Evolutionary conservation across 2,113 vertebrate species (phyloP).

Genomic region (Sprattus sprattus): DNA sequence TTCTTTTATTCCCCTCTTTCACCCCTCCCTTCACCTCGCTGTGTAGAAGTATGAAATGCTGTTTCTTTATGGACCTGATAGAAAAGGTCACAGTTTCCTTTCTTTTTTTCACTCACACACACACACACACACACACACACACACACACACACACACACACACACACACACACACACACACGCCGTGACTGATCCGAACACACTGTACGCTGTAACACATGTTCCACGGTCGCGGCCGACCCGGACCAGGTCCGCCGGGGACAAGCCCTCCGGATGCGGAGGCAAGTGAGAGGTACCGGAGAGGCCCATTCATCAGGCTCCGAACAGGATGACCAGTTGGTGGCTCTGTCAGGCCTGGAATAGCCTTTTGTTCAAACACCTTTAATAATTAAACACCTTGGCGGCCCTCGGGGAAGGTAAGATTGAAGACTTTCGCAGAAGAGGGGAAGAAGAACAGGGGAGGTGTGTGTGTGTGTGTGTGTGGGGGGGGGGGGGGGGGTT

Average conservation of each 20-base stretch:
- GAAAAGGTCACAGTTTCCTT: neutral
- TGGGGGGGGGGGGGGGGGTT: neutral
- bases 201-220: neutral
- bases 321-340: conserved; percentile 65
- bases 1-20: neutral
- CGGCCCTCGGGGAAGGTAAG: conserved; percentile 60
- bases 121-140: neutral
- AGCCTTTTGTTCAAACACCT: conserved; percentile 75
- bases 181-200: conserved; percentile 13
- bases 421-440: conserved; percentile 60
- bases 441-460: neutral
- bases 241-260: neutral
- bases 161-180: neutral
- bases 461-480: neutral
- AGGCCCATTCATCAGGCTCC: conserved; percentile 60
- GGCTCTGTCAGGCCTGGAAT: conserved; percentile 68
- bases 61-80: conserved; percentile 14
- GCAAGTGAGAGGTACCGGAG: conserved; percentile 48
- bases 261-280: neutral
- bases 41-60: neutral
- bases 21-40: neutral
- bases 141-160: neutral
- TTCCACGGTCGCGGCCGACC: neutral
- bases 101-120: neutral
- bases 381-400: conserved; percentile 75